Base-by-base conservation (phyloP, 2,888 invertebrate species). In the Schizotus pectinicornis region DNA sequence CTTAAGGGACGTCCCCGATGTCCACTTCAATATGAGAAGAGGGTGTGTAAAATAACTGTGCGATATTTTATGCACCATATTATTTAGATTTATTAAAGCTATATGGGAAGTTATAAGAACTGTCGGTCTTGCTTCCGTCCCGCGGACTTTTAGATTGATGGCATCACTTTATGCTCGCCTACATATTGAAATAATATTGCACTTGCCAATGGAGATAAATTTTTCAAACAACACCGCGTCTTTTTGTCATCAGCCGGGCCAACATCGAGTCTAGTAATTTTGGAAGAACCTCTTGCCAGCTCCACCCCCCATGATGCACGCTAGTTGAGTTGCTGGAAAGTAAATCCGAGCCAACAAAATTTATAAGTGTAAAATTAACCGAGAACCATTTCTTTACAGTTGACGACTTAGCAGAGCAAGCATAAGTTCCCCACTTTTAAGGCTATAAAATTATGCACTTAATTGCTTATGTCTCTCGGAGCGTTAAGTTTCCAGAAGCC, bases 381-480 rank as follows among this genome's bases (percentile, higher is more conserved):
- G 32, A 39, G 42, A 8, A 49, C 22, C 33, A 49, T 54, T 30
- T 46, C 37, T 31, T 56, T 42, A 36, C 52, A 48, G 64, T 51
- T 57, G 64, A 52, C 56, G 60, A 68, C 56, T 68, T 64, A 65
- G 67, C 67, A 60, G 62, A 61, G 67, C 63, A 64, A 70, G 68
- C 74, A 76, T 75, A 76, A 76, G 75, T 75, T 75, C 70, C 70
- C 74, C 69, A 71, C 72, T 74, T 74, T 71, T 67, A 63, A 64
- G 66, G 74, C 75, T 71, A 77, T 79, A 78, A 79, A 79, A 79
- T 79, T 78, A 79, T 79, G 76, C 78, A 78, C 72, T 74, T 78
- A 79, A 79, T 79, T 79, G 77, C 77, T 74, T 75, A 73, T 74
- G 77, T 76, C 78, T 76, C 72, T 71, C 73, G 74, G 72, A 75